Evolutionary conservation across 2,888 invertebrate species (phyloP), one percentile per base, ranked within the genome.

Genomic region (Drosophila rellima): DNA sequence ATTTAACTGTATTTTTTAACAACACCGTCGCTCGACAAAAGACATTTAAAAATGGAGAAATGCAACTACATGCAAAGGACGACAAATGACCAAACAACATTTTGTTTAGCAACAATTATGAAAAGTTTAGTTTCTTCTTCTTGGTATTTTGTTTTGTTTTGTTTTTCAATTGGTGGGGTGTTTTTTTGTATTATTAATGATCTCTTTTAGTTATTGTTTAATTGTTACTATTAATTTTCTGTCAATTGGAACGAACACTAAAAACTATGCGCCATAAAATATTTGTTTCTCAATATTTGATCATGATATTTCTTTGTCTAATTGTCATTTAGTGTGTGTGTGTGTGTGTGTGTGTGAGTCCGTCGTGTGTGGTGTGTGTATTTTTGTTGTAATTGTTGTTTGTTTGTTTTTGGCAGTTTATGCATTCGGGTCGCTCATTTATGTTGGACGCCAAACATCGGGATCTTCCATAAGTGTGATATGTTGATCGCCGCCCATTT

Each of bases 401-500:
- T 35, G 39, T 60, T 39, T 63, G 63, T 77, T 40, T 69, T 83
- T 85, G 85, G 89, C 85, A 85, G 85, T 87, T 80, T 70, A 66
- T 66, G 69, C 63, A 51, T 62, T 68, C 61, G 23, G 17, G 78
- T 65, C 62, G 66, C 51, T 73, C 59, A 93, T 94, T 96, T 97
- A 97, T 95, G 97, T 97, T 91, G 97, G 97, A 93, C 97, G 96
- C 97, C 97, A 97, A 91, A 97, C 96, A 94, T 97, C 97, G 73
- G 97, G 97, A 94, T 97, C 97, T 94, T 97, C 97, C 97, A 97
- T 97, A 88, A 97, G 95, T 73, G 97, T 97, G 91, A 96, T 95
- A 93, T 94, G 95, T 89, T 95, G 95, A 80, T 88, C 94, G 72
- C 92, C 89, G 78, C 91, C 89, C 91, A 92, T 90, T 88, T 88